Evolutionary conservation across 2,113 vertebrate genomes (phyloP).

Genomic region (Tilapia sparmanii): DNA sequence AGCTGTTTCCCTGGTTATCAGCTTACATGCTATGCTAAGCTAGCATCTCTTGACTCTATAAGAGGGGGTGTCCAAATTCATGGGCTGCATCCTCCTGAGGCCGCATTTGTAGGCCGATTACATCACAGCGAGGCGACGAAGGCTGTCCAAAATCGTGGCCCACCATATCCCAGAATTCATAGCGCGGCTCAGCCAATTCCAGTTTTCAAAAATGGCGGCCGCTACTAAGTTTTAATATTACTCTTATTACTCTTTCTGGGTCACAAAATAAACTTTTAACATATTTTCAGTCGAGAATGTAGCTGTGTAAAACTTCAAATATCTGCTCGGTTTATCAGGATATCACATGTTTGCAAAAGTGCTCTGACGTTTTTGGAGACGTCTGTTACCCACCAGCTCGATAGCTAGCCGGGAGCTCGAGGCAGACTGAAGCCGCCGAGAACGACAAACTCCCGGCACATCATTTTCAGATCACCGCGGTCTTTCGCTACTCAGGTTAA

Average conservation of each 20-base stretch:
- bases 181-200: accelerated
- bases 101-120: not conserved
- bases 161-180: not conserved
- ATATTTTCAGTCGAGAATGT: not conserved
- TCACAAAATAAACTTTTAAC: not conserved
- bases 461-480: too few species aligned
- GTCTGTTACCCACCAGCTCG: too few species aligned
- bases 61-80: not conserved
- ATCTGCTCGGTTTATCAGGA: too few species aligned
- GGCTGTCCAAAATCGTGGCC: not conserved
- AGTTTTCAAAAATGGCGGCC: not conserved
- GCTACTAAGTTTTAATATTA: not conserved
- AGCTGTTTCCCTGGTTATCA: not conserved
- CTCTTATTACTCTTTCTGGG: not conserved
- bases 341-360: too few species aligned
- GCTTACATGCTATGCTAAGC: not conserved
- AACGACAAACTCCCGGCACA: too few species aligned
- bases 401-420: too few species aligned
- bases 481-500: too few species aligned
- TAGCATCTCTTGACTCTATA: not conserved
- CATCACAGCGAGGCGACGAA: accelerated
- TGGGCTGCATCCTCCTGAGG: not conserved
- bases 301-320: not conserved
- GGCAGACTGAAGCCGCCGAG: too few species aligned
- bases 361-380: too few species aligned